Evolutionary conservation across 2,113 vertebrate species (phyloP).

Genomic region (Helogale parvula): DNA sequence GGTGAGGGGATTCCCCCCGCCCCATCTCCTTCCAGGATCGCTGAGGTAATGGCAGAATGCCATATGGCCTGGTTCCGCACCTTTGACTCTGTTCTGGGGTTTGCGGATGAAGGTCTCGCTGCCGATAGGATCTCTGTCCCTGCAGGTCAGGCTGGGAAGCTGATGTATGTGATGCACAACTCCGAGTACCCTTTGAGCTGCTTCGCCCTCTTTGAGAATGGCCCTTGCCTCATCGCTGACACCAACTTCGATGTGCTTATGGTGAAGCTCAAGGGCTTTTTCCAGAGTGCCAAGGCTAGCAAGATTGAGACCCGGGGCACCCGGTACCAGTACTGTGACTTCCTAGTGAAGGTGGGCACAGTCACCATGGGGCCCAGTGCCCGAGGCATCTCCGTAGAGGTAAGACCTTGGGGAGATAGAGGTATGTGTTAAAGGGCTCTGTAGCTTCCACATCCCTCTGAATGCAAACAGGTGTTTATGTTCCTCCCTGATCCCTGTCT

Average conservation of each 20-base stretch:
- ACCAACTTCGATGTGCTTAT: constrained; percentile 97
- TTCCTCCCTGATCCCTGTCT: not conserved
- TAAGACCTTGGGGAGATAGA: constrained; percentile 75
- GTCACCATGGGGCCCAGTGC: constrained; percentile 97
- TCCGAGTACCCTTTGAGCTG: constrained; percentile 97
- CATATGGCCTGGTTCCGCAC: not conserved
- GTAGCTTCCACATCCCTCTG: not conserved
- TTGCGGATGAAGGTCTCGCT: not conserved
- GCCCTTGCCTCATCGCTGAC: constrained; percentile 95
- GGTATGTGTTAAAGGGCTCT: not conserved
- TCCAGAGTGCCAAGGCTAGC: constrained; percentile 98
- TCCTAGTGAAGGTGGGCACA: constrained; percentile 96
- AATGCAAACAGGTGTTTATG: not conserved
- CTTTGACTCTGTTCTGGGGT: not conserved
- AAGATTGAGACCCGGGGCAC: constrained; percentile 97
- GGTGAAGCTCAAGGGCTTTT: constrained; percentile 98
- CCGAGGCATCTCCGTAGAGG: constrained; percentile 97
- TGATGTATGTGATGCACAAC: constrained; percentile 99
- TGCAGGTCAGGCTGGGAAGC: constrained; percentile 94
- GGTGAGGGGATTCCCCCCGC: not conserved
- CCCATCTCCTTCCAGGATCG: not conserved
- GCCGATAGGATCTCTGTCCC: not conserved
- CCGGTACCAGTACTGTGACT: constrained; percentile 97
- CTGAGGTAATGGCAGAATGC: not conserved
- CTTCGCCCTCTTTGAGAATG: constrained; percentile 95